A percentile compares a stretch with the other conserved stretches of the same genome.
phyloP scores from a whole-genome alignment of 2,113 vertebrate genomes.

The Trogon surrucura region DNA sequence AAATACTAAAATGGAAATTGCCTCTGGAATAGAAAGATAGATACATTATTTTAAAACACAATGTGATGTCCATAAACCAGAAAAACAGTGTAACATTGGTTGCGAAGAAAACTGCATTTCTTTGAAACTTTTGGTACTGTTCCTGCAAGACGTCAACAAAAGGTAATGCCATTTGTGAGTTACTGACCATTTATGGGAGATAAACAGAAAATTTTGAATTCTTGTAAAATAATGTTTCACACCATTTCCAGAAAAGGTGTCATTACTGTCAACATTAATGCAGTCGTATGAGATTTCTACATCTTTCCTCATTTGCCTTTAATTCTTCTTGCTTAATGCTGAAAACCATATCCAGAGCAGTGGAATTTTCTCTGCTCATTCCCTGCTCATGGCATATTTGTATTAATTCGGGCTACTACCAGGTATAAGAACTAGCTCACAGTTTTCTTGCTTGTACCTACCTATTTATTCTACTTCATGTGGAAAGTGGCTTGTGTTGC shows the following conservation, averaged over 20 bases:
- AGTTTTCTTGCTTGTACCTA: neutral
- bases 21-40: neutral
- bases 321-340: neutral
- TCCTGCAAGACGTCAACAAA: neutral
- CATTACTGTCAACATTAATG: neutral
- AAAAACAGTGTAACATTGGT: neutral
- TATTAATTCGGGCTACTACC: neutral
- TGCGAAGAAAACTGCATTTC: neutral
- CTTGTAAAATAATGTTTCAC: neutral
- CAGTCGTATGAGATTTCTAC: neutral
- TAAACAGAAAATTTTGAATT: neutral
- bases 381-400: neutral
- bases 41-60: conserved; percentile 10
- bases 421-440: neutral
- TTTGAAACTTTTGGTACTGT: neutral
- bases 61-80: neutral
- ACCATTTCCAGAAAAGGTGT: neutral
- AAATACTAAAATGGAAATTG: conserved; percentile 36
- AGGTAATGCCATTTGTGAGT: neutral
- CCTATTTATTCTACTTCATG: neutral
- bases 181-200: neutral
- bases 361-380: neutral
- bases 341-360: neutral
- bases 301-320: neutral
- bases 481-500: neutral